Base-by-base conservation (phyloP, 2,888 invertebrate genomes). In the Synanthedon formicaeformis region DNA sequence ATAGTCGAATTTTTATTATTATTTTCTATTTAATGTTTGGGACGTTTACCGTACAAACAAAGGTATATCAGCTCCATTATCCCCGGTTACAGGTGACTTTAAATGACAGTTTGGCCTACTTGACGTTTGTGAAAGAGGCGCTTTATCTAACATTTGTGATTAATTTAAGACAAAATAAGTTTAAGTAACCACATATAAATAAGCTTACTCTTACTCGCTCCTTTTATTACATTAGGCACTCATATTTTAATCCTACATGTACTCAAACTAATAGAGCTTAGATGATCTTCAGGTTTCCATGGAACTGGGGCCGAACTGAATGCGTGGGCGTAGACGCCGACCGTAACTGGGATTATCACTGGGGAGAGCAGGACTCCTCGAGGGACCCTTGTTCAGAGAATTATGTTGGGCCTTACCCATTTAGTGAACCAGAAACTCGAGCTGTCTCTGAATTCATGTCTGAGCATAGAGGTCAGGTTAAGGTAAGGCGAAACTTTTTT, bases 251-350 rank as follows among this genome's bases (percentile, higher is more conserved):
- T 34, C 34, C 10, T 34, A 45, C n/a, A 6, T 45, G n/a, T 45
- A 45, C 45, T 3, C 13, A 45, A 34, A n/a, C 45, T 45, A 13
- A 13, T 45, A 45, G 14, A 45, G 13, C n/a, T 41, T 51, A 40
- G 34, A 45, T n/a, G 14, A 45, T 45, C 50, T 50, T 49, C 55
- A 88, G 88, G 88, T 84, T 88, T 63, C 87, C 87, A 3, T 88
- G 88, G 88, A 89, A 86, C 60, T 90, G 90, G 90, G 85, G 90
- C 3, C 85, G 86, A 57, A 80, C 88, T 0, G 89, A 87, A 51
- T 94, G 94, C 71, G 88, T 90, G 48, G 95, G 95, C 0, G 94
- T 93, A 0, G 94, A 95, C 67, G 88, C 92, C 1, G 94, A 94
- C 71, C 88, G 93, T 60, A 95, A 95, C 75, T 95, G 93, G 90